Percentiles rank a stretch among this genome's conserved stretches.
phyloP scores from a whole-genome alignment of 1,140 invertebrate genomes.

The Scaptomyza hsui region DNA sequence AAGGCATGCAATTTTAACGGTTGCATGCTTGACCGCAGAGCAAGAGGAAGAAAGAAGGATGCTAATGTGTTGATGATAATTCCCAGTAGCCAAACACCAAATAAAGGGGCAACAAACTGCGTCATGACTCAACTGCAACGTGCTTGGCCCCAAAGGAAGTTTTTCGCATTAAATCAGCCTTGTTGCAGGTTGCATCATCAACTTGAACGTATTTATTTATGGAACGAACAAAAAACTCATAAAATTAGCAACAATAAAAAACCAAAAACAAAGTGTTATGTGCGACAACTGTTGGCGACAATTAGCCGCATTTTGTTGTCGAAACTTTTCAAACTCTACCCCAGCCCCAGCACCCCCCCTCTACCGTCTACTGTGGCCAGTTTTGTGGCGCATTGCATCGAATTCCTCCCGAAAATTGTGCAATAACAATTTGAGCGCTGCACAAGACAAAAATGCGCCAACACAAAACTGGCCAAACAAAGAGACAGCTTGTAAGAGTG shows the following conservation, averaged over 20 bases:
- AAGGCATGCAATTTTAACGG: constrained; percentile 78
- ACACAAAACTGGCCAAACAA: constrained; percentile 39
- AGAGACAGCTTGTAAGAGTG: constrained; percentile 28
- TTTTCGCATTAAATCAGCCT: constrained; percentile 14
- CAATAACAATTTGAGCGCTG: constrained; percentile 80
- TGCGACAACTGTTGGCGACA: constrained; percentile 69
- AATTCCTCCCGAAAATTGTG: constrained; percentile 73
- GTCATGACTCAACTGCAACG: constrained; percentile 20
- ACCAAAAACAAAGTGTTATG: constrained; percentile 80
- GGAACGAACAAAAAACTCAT: constrained; percentile 48
- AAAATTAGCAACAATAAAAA: constrained; percentile 78
- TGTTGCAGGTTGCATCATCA: neutral
- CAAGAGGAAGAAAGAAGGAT: neutral
- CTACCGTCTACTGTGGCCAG: neutral
- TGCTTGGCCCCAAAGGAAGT: neutral
- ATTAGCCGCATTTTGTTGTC: constrained; percentile 79
- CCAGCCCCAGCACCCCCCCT: neutral
- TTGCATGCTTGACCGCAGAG: constrained; percentile 37
- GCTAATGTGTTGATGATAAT: constrained; percentile 48
- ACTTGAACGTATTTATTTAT: constrained; percentile 24
- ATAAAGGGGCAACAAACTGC: constrained; percentile 17
- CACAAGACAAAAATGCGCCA: constrained; percentile 63
- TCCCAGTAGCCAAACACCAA: constrained; percentile 20
- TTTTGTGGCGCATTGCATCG: constrained; percentile 61
- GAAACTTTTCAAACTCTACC: constrained; percentile 36